A percentile compares a stretch with the other conserved stretches of the same genome.
These are phyloP conservation scores for Gandaritis pyraliata DNA, from an alignment of 2,888 invertebrate species.

Conservation along the genomic window DNA sequence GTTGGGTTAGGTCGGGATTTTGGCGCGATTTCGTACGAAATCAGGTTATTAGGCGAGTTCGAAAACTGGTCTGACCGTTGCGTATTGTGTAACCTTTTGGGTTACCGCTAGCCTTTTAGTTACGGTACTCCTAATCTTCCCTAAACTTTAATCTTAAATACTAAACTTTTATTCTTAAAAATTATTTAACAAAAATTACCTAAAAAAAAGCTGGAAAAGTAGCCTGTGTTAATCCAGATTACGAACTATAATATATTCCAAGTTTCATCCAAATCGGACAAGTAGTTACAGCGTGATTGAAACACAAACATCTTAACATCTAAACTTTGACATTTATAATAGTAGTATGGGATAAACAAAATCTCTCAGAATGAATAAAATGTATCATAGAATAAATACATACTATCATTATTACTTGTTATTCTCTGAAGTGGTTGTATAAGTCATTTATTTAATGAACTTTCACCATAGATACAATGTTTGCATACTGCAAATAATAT, in stretches of 20 bases:
- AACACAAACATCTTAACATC: too few relatives aligned
- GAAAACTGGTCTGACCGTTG: conserved; percentile 54
- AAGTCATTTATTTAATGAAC: conserved; percentile 14
- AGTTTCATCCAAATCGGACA: too few relatives aligned
- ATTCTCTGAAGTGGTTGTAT: conserved; percentile 4
- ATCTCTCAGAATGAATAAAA: too few relatives aligned
- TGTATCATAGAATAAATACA: background rate
- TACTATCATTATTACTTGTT: background rate
- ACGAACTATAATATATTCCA: too few relatives aligned
- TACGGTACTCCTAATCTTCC: conserved; percentile 37
- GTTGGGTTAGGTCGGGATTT: conserved; percentile 78
- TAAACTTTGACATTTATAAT: too few relatives aligned
- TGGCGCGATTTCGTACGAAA: conserved; percentile 41
- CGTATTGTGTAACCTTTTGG: conserved; percentile 48
- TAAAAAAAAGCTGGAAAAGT: too few relatives aligned
- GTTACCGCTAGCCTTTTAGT: conserved; percentile 57
- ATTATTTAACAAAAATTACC: too few relatives aligned
- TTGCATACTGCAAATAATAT: background rate
- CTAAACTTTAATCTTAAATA: background rate
- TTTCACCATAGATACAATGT: conserved; percentile 17
- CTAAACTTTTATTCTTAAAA: too few relatives aligned
- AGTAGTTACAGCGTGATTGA: too few relatives aligned
- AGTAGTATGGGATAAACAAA: too few relatives aligned
- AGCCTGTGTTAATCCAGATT: too few relatives aligned
- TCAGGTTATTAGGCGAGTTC: conserved; percentile 39